Evolutionary conservation across 2,113 vertebrate genomes (phyloP).

Genomic region (Chamaetylas fuelleborni): DNA sequence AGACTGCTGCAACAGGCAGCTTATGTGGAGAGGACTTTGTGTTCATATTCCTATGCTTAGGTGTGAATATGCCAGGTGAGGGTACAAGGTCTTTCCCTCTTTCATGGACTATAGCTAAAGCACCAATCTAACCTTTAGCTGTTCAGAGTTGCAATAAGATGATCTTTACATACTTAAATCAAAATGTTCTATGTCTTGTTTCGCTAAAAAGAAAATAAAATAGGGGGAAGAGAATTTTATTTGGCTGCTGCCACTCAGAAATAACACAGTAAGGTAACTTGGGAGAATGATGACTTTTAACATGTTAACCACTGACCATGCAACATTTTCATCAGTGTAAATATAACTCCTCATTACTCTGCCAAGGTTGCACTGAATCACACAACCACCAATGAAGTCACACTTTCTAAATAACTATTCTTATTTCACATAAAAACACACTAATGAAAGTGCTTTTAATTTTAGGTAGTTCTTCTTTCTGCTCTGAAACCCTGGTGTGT

Average conservation of each 20-base stretch:
- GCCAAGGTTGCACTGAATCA: constrained; percentile 52
- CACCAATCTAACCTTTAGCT: neutral
- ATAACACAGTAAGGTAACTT: constrained; percentile 28
- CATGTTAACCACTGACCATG: constrained; percentile 36
- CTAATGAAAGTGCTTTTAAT: constrained; percentile 27
- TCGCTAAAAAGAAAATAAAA: neutral
- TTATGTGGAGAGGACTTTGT: neutral
- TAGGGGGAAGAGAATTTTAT: neutral
- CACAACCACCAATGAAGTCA: constrained; percentile 48
- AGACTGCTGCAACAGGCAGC: neutral
- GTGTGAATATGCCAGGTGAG: neutral
- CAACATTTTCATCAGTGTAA: constrained; percentile 34
- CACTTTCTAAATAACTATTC: constrained; percentile 59
- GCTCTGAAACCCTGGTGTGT: neutral
- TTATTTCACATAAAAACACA: constrained; percentile 17
- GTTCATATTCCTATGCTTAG: neutral
- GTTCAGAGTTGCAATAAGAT: neutral
- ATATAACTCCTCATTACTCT: constrained; percentile 29
- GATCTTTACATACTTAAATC: neutral
- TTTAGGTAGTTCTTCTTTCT: neutral
- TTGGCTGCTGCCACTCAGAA: constrained; percentile 10
- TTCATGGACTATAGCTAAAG: neutral
- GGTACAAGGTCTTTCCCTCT: neutral
- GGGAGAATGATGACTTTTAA: constrained; percentile 48
- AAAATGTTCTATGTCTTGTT: neutral